phyloP scores from a whole-genome alignment of 2,888 invertebrate species.

The Latrodectus hesperus region DNA sequence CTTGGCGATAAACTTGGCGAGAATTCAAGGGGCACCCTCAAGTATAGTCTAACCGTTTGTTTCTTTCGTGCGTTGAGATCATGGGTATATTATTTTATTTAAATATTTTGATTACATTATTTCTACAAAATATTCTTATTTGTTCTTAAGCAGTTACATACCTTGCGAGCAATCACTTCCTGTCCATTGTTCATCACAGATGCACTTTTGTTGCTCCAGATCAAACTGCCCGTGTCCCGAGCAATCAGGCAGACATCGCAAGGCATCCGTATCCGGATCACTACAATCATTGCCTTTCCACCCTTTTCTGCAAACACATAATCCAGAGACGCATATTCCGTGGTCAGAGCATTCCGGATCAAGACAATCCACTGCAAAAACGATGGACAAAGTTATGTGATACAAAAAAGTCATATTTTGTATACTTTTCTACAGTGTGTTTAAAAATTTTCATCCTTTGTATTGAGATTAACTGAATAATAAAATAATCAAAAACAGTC shows the following conservation, averaged over 20 bases:
- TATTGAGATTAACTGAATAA: too few relatives aligned
- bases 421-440: too few relatives aligned
- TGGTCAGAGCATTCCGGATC: constrained; percentile 94
- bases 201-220: constrained; percentile 90
- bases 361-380: constrained; percentile 87
- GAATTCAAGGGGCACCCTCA: too few relatives aligned
- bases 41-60: too few relatives aligned
- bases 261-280: constrained; percentile 73
- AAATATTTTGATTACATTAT: too few relatives aligned
- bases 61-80: neutral
- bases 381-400: neutral
- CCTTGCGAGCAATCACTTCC: constrained; percentile 96
- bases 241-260: constrained; percentile 83
- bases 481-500: too few relatives aligned
- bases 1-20: too few relatives aligned
- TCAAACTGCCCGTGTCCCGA: constrained; percentile 95
- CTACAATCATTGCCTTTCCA: constrained; percentile 86
- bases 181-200: constrained; percentile 94
- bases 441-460: too few relatives aligned
- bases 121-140: too few relatives aligned
- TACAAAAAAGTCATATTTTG: too few relatives aligned
- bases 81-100: too few relatives aligned
- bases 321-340: constrained; percentile 90
- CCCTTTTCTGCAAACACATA: constrained; percentile 95
- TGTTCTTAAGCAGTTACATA: constrained; percentile 74